Conservation (phyloP, 2,888 invertebrate genomes). For the Polia nebulosa region DNA sequence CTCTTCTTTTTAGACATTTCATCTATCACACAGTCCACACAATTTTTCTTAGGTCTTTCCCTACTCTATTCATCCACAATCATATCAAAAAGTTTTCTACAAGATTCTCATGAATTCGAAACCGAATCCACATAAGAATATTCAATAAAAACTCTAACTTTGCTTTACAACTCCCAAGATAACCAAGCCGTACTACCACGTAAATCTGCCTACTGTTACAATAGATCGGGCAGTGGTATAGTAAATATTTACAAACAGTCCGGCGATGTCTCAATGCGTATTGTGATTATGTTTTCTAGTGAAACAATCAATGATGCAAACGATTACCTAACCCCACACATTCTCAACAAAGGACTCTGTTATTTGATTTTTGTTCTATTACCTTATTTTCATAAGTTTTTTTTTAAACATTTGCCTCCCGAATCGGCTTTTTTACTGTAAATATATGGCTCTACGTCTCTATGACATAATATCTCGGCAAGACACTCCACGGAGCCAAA, state of each 20-base stretch:
- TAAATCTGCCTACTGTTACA: conserved; percentile 55
- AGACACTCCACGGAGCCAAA: no score
- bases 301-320: conserved; percentile 81
- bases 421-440: not conserved
- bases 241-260: conserved; percentile 79
- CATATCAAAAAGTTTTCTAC: no score
- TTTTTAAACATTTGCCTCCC: conserved; percentile 9
- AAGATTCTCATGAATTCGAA: no score
- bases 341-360: conserved; percentile 64
- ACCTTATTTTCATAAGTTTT: conserved; percentile 31
- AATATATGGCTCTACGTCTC: no score
- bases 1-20: no score
- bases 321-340: conserved; percentile 77
- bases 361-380: conserved; percentile 52
- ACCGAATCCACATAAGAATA: no score
- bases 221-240: conserved; percentile 62
- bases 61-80: no score
- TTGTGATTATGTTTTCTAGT: conserved; percentile 76
- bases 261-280: conserved; percentile 70
- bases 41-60: no score
- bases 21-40: no score
- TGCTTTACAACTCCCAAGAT: conserved; percentile 3
- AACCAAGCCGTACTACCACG: conserved; percentile 16
- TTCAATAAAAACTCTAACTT: not conserved
- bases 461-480: no score